These are phyloP conservation scores for Neodiprion virginianus DNA, from an alignment of 1,140 invertebrate genomes.

Conservation along the genomic window DNA sequence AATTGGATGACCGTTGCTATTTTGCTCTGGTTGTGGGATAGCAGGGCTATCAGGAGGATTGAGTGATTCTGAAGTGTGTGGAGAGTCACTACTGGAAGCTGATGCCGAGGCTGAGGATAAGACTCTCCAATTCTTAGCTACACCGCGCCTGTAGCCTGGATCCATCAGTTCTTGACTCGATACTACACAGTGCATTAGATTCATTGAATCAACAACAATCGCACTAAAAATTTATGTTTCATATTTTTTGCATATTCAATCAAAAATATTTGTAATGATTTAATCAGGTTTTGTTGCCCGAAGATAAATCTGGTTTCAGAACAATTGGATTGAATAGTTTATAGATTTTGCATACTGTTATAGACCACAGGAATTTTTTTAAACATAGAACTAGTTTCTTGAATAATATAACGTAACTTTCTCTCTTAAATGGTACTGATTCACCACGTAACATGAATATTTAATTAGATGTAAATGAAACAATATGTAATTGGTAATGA, in stretches of 20 bases:
- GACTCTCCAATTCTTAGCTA: slow-evolving; percentile 18
- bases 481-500: not conserved
- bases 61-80: slow-evolving; percentile 7
- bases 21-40: slow-evolving; percentile 30
- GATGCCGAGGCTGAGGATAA: slow-evolving; percentile 49
- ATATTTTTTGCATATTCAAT: no score
- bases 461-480: not conserved
- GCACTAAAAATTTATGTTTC: no score
- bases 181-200: slow-evolving; percentile 15
- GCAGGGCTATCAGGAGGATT: slow-evolving; percentile 18
- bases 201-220: not conserved
- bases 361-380: no score
- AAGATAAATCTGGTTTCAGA: no score
- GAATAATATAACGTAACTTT: no score
- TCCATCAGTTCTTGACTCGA: slow-evolving; percentile 54
- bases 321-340: no score
- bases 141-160: slow-evolving; percentile 33
- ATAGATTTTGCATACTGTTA: no score
- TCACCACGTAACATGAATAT: not conserved
- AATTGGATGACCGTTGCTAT: slow-evolving; percentile 59
- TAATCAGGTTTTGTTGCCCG: no score
- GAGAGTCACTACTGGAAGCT: slow-evolving; percentile 40
- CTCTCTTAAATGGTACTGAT: no score
- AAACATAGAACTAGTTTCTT: no score
- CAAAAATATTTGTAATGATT: no score